Conservation (phyloP, 2,797 vertebrate genomes). For the Tolypeutes matacus region DNA sequence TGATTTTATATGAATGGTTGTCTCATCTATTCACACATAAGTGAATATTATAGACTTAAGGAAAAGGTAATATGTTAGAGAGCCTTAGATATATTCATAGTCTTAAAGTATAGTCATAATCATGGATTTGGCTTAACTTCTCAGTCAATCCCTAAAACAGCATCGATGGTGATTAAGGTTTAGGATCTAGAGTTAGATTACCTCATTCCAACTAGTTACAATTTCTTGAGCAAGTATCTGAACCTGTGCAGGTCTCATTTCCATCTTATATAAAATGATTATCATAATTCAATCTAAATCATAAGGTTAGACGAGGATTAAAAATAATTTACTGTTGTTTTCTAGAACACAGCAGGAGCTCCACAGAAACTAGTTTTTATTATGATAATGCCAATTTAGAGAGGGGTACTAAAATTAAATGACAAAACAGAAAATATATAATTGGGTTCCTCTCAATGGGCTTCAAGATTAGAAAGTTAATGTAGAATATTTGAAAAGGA, state of each 20-base stretch:
- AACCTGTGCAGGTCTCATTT: neutral
- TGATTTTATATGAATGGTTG: neutral
- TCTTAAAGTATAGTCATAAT: neutral
- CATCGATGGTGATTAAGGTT: neutral
- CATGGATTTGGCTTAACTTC: neutral
- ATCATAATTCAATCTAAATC: neutral
- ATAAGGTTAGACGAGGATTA: neutral
- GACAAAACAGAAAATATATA: neutral
- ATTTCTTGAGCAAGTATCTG: neutral
- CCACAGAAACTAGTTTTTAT: neutral
- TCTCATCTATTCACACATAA: neutral
- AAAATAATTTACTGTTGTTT: neutral
- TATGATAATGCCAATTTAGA: neutral
- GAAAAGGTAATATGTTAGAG: neutral
- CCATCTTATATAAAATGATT: neutral
- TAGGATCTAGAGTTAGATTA: neutral
- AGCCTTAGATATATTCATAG: neutral
- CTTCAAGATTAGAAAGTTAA: slow-evolving; percentile 60
- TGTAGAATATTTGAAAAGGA: slow-evolving; percentile 53
- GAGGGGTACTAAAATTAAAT: neutral
- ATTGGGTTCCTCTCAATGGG: neutral
- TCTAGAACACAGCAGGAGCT: neutral
- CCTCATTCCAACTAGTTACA: neutral
- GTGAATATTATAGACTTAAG: neutral
- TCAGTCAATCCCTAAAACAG: neutral